Evolutionary conservation across 2,113 vertebrate genomes (phyloP), one percentile per base, ranked within the genome.

Genomic region (Tursiops truncatus): DNA sequence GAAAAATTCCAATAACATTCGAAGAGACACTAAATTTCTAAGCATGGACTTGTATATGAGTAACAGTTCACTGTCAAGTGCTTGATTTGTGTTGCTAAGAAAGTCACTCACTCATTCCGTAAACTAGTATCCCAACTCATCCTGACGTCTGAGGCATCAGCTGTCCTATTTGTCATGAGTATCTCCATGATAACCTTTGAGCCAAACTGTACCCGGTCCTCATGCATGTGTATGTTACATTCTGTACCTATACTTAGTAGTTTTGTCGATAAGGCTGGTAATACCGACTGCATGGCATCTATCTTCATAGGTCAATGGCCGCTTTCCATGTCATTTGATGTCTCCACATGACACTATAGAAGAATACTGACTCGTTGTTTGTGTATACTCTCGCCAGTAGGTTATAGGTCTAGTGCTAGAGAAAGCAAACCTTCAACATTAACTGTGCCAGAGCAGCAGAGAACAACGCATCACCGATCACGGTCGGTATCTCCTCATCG

Each of bases 401-500:
- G 99, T 98, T 99, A 99, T 98, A 99, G 99, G 98, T 99, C 99
- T 98, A 99, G 99, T 94, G 97, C 98, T 99, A 99, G 98, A 99
- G 99, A 99, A 99, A 98, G 98, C 98, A 99, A 99, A 97, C 98
- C 99, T 94, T 99, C 99, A 70, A 99, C 99, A 4, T 94, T 99
- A 98, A 99, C 99, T 76, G 99, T 99, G 97, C 99, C 99, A 38
- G 99, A 99, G 92, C 99, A 99, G 98, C 99, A 99, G 98, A 99
- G 99, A 96, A 38, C 99, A 80, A 96, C 99, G 4, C 99, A 99
- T 98, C 99, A 99, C 98, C 99, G 99, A 88, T 99, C 99, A 5
- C 99, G 99, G 82, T 99, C 99, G 0, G 99, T 99, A 87, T 99
- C 99, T 96, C 99, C 99, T 98, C 99, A 99, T 98, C 98, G 99